These are phyloP conservation scores for Strigamia crassipes DNA, from an alignment of 2,888 invertebrate genomes.

Conservation along the genomic window DNA sequence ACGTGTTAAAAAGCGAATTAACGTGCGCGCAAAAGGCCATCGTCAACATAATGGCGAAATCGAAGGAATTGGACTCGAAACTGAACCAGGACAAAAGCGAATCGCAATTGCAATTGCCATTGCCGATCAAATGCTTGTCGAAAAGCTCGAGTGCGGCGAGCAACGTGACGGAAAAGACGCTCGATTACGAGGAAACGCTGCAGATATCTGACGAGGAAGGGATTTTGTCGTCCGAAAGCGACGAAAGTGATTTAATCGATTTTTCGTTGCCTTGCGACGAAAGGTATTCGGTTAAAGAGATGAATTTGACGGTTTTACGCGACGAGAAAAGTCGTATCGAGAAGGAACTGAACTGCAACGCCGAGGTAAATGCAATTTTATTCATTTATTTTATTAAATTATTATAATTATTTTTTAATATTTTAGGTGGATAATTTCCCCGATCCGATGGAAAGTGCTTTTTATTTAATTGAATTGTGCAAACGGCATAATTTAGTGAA, in stretches of 20 bases:
- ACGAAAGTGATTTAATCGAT: neutral
- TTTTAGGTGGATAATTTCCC: constrained; percentile 46
- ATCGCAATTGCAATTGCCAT: too few species aligned
- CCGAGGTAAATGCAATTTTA: neutral
- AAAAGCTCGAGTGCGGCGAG: constrained; percentile 22
- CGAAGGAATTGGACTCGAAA: neutral
- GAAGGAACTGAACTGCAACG: neutral
- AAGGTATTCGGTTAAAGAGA: neutral
- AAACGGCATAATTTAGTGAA: neutral
- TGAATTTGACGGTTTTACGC: neutral
- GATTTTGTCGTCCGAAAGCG: neutral
- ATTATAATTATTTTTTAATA: neutral
- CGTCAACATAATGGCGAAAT: neutral
- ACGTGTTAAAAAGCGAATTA: neutral
- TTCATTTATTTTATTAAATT: neutral
- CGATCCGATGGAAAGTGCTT: constrained; percentile 44
- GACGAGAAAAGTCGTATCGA: neutral
- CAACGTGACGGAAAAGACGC: neutral
- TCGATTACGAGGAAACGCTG: constrained; percentile 12
- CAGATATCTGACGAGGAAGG: neutral
- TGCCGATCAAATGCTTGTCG: neutral
- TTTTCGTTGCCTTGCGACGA: constrained; percentile 12
- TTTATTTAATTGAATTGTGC: constrained; percentile 8
- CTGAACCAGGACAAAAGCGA: too few species aligned
- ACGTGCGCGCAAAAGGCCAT: neutral